These are phyloP conservation scores for Prunella himalayana DNA, from an alignment of 2,113 vertebrate genomes.

Conservation along the genomic window DNA sequence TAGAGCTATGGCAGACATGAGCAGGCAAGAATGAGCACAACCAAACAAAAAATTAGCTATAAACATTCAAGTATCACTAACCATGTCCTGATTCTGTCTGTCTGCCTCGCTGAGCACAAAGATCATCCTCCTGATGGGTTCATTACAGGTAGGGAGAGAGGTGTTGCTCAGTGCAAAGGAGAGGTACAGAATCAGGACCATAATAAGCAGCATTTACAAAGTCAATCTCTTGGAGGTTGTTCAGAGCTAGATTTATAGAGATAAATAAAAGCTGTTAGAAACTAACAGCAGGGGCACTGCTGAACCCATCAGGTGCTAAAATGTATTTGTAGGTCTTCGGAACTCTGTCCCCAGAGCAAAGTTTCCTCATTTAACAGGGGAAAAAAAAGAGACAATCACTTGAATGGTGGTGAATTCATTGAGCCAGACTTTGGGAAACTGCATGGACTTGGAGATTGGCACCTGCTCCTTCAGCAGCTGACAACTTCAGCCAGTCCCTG, in stretches of 20 bases:
- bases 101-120: background rate
- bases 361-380: background rate
- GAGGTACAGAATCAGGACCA: background rate
- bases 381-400: background rate
- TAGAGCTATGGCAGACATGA: background rate
- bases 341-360: background rate
- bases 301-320: background rate
- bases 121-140: background rate
- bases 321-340: background rate
- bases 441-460: background rate
- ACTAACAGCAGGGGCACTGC: background rate
- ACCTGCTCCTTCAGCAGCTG: background rate
- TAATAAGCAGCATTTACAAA: conserved; percentile 40
- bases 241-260: background rate
- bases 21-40: conserved; percentile 11
- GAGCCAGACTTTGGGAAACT: background rate
- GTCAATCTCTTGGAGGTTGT: background rate
- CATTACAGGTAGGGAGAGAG: background rate
- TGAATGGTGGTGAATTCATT: background rate
- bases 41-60: conserved; percentile 5
- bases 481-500: background rate
- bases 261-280: background rate
- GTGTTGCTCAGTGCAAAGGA: background rate
- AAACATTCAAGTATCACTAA: conserved; percentile 59
- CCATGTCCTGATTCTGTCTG: background rate